A percentile compares a stretch with the other conserved stretches of the same genome.
phyloP scores from a whole-genome alignment of 1,140 invertebrate species.

The Stegodyphus dumicola region DNA sequence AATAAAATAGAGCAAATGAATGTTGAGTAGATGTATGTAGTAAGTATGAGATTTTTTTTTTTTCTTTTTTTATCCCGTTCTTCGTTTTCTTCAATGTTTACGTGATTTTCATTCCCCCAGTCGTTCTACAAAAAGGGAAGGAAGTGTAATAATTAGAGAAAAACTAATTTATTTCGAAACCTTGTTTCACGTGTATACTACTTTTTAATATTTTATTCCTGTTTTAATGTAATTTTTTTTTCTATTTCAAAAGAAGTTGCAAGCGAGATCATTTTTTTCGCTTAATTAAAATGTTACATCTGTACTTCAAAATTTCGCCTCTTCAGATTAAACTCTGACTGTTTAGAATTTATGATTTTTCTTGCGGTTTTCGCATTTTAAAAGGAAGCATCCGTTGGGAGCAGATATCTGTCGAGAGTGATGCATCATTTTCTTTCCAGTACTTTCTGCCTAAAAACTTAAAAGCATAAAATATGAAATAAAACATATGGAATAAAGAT shows the following conservation, averaged over 20 bases:
- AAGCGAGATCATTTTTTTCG: background rate
- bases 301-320: too few species aligned
- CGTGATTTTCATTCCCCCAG: constrained; percentile 5
- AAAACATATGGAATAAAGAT: too few species aligned
- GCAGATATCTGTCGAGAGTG: too few species aligned
- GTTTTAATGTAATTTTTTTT: background rate
- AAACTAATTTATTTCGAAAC: constrained; percentile 29
- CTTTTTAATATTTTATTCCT: background rate
- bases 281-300: background rate
- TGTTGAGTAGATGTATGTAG: background rate
- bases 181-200: background rate
- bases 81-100: background rate
- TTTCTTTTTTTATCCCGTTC: background rate
- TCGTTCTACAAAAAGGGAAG: background rate
- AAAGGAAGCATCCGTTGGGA: too few species aligned
- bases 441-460: too few species aligned
- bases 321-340: too few species aligned
- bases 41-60: background rate
- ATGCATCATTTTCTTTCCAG: background rate
- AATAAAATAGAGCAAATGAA: constrained; percentile 4
- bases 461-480: too few species aligned
- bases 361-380: too few species aligned
- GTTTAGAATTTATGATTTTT: too few species aligned
- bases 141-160: constrained; percentile 19
- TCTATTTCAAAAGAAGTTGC: too few species aligned